A percentile compares a stretch with the other conserved stretches of the same genome.
Conservation (phyloP, 2,888 invertebrate species). For the Zygogramma bicolorata region DNA sequence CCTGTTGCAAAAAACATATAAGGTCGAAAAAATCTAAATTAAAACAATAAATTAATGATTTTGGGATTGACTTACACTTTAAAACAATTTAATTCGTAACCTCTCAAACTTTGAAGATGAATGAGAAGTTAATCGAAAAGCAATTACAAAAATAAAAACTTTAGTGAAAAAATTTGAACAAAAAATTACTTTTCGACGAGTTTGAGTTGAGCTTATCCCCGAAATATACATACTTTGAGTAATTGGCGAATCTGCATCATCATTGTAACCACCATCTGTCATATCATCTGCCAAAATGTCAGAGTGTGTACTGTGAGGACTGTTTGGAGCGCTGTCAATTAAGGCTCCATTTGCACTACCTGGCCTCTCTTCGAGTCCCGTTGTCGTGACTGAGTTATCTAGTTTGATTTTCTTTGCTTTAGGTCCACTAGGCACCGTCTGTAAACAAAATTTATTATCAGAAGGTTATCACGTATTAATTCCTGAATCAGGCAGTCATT, state of each 20-base stretch:
- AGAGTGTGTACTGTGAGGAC: slow-evolving; percentile 66
- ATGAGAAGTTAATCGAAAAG: too few relatives aligned
- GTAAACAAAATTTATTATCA: slow-evolving; percentile 52
- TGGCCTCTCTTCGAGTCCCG: slow-evolving; percentile 12
- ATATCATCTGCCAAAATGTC: slow-evolving; percentile 58
- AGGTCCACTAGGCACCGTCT: slow-evolving; percentile 65
- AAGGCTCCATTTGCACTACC: slow-evolving; percentile 24
- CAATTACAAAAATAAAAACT: too few relatives aligned
- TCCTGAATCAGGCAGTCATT: too few relatives aligned
- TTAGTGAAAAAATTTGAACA: too few relatives aligned
- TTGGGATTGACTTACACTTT: too few relatives aligned
- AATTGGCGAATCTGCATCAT: slow-evolving; percentile 61
- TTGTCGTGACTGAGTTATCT: slow-evolving; percentile 46
- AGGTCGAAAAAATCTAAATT: too few relatives aligned
- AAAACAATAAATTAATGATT: too few relatives aligned
- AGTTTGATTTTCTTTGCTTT: slow-evolving; percentile 50
- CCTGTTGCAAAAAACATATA: too few relatives aligned
- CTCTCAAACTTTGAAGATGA: too few relatives aligned
- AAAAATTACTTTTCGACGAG: too few relatives aligned
- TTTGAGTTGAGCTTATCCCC: too few relatives aligned
- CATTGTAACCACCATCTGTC: slow-evolving; percentile 56
- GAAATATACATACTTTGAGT: slow-evolving; percentile 60
- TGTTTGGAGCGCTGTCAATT: slow-evolving; percentile 66
- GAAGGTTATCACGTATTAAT: not conserved
- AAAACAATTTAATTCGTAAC: too few relatives aligned